Percentiles rank a stretch among this genome's conserved stretches.
Evolutionary conservation across 2,797 vertebrate species (phyloP).

Genomic region (Poecilia wingei): DNA sequence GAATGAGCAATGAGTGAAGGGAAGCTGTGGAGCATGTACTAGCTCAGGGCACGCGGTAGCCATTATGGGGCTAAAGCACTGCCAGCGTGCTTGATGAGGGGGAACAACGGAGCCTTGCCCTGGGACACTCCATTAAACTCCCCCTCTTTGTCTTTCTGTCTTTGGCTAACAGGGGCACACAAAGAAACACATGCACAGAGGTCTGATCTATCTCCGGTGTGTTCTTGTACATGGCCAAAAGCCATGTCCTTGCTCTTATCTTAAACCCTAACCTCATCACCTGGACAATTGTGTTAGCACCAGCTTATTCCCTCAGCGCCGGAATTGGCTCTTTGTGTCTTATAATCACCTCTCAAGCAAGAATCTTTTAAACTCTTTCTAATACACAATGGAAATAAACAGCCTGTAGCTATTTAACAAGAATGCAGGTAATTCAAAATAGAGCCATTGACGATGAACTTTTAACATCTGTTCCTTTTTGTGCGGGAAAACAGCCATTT

Average conservation of each 20-base stretch:
- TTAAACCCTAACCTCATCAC: constrained; percentile 45
- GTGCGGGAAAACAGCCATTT: not conserved
- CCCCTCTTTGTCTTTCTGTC: constrained; percentile 78
- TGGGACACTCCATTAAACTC: constrained; percentile 78
- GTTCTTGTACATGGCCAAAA: constrained; percentile 52
- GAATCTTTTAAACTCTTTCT: constrained; percentile 28
- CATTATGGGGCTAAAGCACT: constrained; percentile 78
- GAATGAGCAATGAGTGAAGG: constrained; percentile 75
- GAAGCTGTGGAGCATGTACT: constrained; percentile 56
- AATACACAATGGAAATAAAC: constrained; percentile 27
- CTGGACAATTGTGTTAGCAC: constrained; percentile 8
- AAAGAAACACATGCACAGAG: constrained; percentile 31
- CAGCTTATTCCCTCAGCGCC: not conserved
- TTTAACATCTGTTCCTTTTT: constrained; percentile 10
- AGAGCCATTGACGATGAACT: constrained; percentile 15
- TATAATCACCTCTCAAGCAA: constrained; percentile 21
- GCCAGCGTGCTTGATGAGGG: constrained; percentile 77
- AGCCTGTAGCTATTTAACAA: constrained; percentile 30
- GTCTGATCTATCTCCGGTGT: constrained; percentile 30
- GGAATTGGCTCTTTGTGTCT: not conserved
- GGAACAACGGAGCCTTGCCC: constrained; percentile 72
- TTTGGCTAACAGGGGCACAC: constrained; percentile 38
- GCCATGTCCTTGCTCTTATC: constrained; percentile 40
- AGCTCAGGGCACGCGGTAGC: constrained; percentile 68
- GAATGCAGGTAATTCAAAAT: constrained; percentile 39